phyloP scores from a whole-genome alignment of 2,888 invertebrate genomes.

The Lithophane socia region DNA sequence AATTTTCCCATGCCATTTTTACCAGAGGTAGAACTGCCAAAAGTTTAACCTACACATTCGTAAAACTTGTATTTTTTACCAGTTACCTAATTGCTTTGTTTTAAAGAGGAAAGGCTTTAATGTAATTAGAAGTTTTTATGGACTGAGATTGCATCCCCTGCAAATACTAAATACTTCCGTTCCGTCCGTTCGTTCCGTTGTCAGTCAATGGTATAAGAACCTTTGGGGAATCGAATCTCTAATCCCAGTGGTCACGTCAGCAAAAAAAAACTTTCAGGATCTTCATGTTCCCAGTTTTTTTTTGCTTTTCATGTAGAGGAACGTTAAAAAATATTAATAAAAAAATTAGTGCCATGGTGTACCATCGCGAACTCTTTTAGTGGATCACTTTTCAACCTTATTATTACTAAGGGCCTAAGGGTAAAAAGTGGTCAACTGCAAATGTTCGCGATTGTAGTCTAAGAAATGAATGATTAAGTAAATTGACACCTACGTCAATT shows the following conservation, averaged over 20 bases:
- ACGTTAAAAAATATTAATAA: too few species aligned
- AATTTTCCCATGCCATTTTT: constrained; percentile 3
- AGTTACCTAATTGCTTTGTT: neutral
- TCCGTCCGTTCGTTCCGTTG: neutral
- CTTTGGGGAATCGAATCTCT: neutral
- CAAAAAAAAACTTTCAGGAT: neutral
- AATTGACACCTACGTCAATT: neutral
- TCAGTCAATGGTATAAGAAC: neutral
- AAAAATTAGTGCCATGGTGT: neutral
- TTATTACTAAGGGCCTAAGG: too few species aligned
- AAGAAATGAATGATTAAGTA: neutral
- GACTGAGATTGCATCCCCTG: neutral
- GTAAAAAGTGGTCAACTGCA: too few species aligned
- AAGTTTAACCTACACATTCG: neutral
- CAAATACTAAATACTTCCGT: neutral
- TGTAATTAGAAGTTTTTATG: neutral
- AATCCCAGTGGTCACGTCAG: neutral
- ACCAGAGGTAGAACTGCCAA: neutral
- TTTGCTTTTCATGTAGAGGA: neutral
- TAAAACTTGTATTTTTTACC: neutral
- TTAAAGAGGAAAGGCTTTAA: neutral
- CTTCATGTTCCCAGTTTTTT: neutral
- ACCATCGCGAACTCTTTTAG: too few species aligned
- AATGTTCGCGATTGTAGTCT: too few species aligned
- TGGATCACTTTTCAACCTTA: too few species aligned